Base-by-base conservation (phyloP, 2,888 invertebrate genomes). In the Tetrapedia diversipes region DNA sequence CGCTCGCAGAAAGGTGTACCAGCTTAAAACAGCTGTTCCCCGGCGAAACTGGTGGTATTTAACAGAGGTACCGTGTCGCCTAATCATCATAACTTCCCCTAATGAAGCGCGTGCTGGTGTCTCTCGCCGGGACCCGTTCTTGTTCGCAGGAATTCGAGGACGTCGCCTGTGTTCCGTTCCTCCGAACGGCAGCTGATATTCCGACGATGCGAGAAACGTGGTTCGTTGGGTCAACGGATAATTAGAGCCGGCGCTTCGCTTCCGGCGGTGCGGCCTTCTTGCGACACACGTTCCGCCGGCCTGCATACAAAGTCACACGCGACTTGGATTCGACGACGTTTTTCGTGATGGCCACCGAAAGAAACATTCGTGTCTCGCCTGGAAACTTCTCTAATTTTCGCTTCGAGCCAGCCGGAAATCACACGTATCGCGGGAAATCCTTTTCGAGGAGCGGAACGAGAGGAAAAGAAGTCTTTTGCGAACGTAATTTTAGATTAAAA, bases 151-250 rank as follows among this genome's bases (percentile, higher is more conserved):
- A 67, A 73, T 73, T 53, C 67, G n/a, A 29, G 37, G 53, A 27
- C 34, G 34, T 11, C n/a, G 29, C 22, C 32, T 6, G 22, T 49
- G 34, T 41, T 39, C 43, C 14, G 34, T 61, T 27, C n/a, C 37
- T 34, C 37, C 66, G 39, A 71, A 60, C 11, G 41, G 11, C n/a
- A n/a, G 45, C 47, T 49, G 74, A 77, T 64, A 64, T 74, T 56
- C 63, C 60, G 54, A 43, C 59, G 77, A 77, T 59, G 77, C 53
- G 59, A 37, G 64, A 75, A 61, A 45, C 75, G 69, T 39, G 43
- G 71, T 77, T 78, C 76, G 71, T 78, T 72, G 64, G 67, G 64
- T 78, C 67, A 67, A 39, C 7, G 64, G 67, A 78, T 77, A 78
- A 78, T 78, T 76, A 78, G 71, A 53, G 63, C n/a, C 61, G 39